These are phyloP conservation scores for Neuroterus valhalla DNA, from an alignment of 1,140 invertebrate species.

Conservation along the genomic window DNA sequence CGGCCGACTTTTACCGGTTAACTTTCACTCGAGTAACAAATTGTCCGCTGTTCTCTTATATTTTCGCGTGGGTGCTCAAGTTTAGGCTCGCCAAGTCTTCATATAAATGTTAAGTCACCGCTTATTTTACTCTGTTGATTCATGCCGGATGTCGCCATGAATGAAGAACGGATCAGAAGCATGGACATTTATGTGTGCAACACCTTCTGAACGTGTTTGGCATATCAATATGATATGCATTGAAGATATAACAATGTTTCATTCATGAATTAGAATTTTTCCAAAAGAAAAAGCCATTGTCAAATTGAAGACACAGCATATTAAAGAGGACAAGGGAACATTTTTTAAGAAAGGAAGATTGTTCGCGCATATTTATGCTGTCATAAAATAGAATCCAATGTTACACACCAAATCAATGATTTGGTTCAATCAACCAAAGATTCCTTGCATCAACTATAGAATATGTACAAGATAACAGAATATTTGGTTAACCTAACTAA, in stretches of 20 bases:
- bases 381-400: too few species aligned
- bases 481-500: too few species aligned
- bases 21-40: constrained; percentile 60
- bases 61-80: constrained; percentile 52
- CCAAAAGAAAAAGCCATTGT: neutral
- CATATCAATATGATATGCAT: constrained; percentile 2
- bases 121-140: constrained; percentile 61
- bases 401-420: too few species aligned
- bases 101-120: constrained; percentile 21
- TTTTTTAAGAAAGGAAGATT: too few species aligned
- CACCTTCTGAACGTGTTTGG: constrained; percentile 11
- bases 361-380: too few species aligned
- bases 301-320: neutral
- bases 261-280: constrained; percentile 24
- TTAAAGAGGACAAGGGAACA: neutral
- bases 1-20: constrained; percentile 29
- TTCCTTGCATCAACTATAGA: too few species aligned
- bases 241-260: neutral
- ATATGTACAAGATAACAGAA: too few species aligned
- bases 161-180: constrained; percentile 35
- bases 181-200: neutral
- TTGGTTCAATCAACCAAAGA: too few species aligned
- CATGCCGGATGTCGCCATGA: constrained; percentile 65
- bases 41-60: constrained; percentile 58
- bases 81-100: constrained; percentile 46